Evolutionary conservation across 2,797 vertebrate species (phyloP), one percentile per base, ranked within the genome.

Genomic region (Coranthus polyacanthus): DNA sequence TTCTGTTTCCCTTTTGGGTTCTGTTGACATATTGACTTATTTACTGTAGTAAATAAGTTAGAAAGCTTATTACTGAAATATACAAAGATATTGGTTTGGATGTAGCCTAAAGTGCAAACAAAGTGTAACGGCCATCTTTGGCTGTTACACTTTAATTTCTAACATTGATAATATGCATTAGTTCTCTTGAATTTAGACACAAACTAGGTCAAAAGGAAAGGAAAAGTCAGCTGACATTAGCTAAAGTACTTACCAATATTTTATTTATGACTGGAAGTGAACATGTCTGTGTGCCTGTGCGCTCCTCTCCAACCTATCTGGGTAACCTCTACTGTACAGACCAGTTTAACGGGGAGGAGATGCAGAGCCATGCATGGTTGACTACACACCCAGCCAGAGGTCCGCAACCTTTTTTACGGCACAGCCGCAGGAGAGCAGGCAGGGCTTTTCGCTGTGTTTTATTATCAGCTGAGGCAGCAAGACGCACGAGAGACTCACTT

Each of bases 401-500:
- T 75, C 49, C 22, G 42, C 12, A 11, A 69, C 50, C 65, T 68
- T 72, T n/a, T 69, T 49, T 5, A 45, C 61, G 55, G 65, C 34
- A 4, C 18, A 32, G 36, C 66, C 57, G 64, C 24, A 17, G 61
- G 41, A 65, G 54, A 75, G 70, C 16, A 32, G 37, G 18, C 16
- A 44, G 45, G 43, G 55, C 52, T 39, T 50, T 55, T 72, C 71
- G 60, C 43, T 16, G 50, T 16, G 68, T 64, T 26, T 70, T 70
- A 78, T 69, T 66, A 75, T 75, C 49, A 72, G 71, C 66, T 46
- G 53, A 55, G 51, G 57, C 68, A 57, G 62, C 26, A 10, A 38
- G 70, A 75, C 21, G 62, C 37, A 58, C n/a, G 24, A 64, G 59
- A 74, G 72, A 68, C 75, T 12, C 16, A 60, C 65, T 63, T 54